A percentile compares a stretch with the other conserved stretches of the same genome.
These are phyloP conservation scores for Ericerus pela DNA, from an alignment of 1,140 invertebrate species.

Conservation along the genomic window DNA sequence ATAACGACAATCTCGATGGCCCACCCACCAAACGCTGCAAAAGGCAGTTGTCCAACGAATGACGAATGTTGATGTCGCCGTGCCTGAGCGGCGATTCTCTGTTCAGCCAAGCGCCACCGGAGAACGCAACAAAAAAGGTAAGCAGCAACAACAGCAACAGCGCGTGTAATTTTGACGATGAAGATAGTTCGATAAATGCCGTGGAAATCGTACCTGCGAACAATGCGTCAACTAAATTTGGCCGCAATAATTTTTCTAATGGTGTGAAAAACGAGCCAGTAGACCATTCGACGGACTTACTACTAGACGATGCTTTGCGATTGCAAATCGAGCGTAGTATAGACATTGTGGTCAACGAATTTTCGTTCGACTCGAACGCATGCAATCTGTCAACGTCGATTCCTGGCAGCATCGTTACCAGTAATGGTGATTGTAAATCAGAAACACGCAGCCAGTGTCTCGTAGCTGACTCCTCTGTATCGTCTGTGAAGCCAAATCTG, in stretches of 20 bases:
- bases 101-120: background rate
- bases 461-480: background rate
- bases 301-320: background rate
- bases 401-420: background rate
- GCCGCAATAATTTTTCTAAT: no score
- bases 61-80: background rate
- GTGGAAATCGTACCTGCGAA: no score
- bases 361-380: background rate
- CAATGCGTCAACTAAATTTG: no score
- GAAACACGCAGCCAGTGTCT: background rate
- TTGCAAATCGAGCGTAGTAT: background rate
- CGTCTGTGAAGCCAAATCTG: no score
- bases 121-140: background rate
- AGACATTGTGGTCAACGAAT: background rate
- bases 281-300: background rate
- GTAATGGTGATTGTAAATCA: background rate
- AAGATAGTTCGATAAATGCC: no score
- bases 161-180: no score
- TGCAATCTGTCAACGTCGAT: no score
- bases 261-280: background rate
- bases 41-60: background rate
- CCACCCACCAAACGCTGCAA: background rate
- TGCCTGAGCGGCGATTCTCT: background rate
- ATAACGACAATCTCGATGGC: background rate
- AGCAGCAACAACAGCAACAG: no score